Evolutionary conservation across 2,888 invertebrate genomes (phyloP).

Genomic region (Tuberolachnus salignus): DNA sequence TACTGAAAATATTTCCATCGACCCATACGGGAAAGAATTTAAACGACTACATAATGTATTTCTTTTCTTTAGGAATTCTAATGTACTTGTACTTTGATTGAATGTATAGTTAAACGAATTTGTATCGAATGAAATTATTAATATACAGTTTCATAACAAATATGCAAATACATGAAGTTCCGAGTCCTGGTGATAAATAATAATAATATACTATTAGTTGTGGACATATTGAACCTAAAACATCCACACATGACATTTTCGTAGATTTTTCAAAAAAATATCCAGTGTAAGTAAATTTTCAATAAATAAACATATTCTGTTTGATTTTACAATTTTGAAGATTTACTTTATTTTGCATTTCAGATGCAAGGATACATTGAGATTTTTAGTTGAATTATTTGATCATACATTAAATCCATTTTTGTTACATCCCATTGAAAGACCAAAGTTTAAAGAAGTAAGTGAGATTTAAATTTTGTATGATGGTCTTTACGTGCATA

Average conservation of each 20-base stretch:
- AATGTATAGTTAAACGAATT: too few species aligned
- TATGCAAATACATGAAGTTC: neutral
- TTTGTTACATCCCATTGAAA: constrained; percentile 43
- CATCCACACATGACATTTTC: too few species aligned
- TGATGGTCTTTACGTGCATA: too few species aligned
- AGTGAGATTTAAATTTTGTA: neutral
- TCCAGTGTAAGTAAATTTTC: too few species aligned
- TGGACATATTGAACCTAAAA: too few species aligned
- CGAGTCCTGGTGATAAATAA: too few species aligned
- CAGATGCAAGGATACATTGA: neutral
- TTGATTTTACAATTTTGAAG: too few species aligned
- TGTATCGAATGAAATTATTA: neutral
- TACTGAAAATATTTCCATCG: constrained; percentile 29
- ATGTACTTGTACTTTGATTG: too few species aligned
- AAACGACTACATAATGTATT: constrained; percentile 19
- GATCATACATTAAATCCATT: neutral
- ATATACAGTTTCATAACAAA: neutral
- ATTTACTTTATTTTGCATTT: constrained; percentile 1
- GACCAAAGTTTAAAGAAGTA: neutral
- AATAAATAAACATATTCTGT: too few species aligned
- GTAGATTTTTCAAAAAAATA: too few species aligned
- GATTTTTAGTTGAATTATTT: neutral
- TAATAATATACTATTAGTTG: too few species aligned
- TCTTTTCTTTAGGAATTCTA: constrained; percentile 18
- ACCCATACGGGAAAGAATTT: neutral